phyloP scores from a whole-genome alignment of 2,888 invertebrate species.

The Achlya flavicornis region DNA sequence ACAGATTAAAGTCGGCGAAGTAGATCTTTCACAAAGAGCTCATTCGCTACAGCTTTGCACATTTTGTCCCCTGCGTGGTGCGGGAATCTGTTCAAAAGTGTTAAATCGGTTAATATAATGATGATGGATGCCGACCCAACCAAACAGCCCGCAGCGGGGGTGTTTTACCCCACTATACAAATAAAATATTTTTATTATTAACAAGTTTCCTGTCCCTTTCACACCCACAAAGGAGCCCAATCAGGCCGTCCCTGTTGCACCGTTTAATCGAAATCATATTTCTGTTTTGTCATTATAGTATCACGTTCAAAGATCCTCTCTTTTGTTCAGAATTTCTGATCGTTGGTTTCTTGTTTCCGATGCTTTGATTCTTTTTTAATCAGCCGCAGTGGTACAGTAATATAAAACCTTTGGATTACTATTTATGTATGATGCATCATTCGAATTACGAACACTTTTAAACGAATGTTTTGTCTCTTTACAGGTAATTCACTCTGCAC shows the following conservation, averaged over 20 bases:
- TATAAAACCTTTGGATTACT: constrained; percentile 47
- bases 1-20: constrained; percentile 34
- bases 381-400: constrained; percentile 64
- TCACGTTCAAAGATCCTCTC: constrained; percentile 81
- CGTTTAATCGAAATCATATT: constrained; percentile 83
- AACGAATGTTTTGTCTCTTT: constrained; percentile 32
- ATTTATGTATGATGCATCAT: constrained; percentile 33
- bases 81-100: constrained; percentile 82
- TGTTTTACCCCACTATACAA: constrained; percentile 83
- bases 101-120: constrained; percentile 84
- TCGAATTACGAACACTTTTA: constrained; percentile 29
- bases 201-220: constrained; percentile 69
- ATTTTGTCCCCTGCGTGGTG: constrained; percentile 49
- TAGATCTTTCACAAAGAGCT: constrained; percentile 14
- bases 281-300: constrained; percentile 84
- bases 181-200: constrained; percentile 84
- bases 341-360: constrained; percentile 80
- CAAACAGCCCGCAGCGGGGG: constrained; percentile 83
- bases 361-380: constrained; percentile 69
- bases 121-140: constrained; percentile 81
- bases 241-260: constrained; percentile 63
- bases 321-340: constrained; percentile 76
- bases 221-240: constrained; percentile 52
- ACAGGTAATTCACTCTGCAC: constrained; percentile 46
- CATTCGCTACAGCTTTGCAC: constrained; percentile 39